Evolutionary conservation across 2,888 invertebrate species (phyloP), one percentile per base, ranked within the genome.

Genomic region (Tethea ocularis): DNA sequence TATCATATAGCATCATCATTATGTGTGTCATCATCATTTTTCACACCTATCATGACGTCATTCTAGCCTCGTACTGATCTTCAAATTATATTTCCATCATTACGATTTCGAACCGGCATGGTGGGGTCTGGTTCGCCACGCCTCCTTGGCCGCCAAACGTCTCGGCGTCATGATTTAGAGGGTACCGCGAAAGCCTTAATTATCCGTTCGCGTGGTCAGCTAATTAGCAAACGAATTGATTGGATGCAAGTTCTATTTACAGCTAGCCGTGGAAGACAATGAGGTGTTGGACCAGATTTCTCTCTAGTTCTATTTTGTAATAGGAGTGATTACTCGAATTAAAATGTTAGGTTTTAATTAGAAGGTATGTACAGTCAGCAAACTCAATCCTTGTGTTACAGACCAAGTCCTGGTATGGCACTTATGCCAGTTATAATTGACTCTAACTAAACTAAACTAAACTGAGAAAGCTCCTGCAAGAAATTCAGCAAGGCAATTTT

Each of bases 81-180:
- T n/a, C 7, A 38, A 17, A 10, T 46, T 46, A 46, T 41, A 5
- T 6, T 41, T 41, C 17, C 46, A 38, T 64, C 52, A 65, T 72
- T 67, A 60, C 17, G 13, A n/a, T 41, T 54, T 54, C 20, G n/a
- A 58, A 46, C 22, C 41, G 60, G 56, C 26, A 36, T 55, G 66
- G 67, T 64, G 72, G 67, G 71, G 67, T 66, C 69, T 60, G 29
- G 20, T 33, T 51, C 7, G 6, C 41, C 57, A 63, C 70, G 66
- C 68, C 70, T 60, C 63, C 65, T 56, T 63, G 58, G 51, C 57
- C 61, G 57, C 56, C 56, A 61, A 58, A 72, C 74, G 72, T 77
- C 77, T 64, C 61, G 57, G 59, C 58, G 41, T 70, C 67, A 77
- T 80, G 78, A 81, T 81, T 77, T 77, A 80, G 64, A 62, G 58